phyloP scores from a whole-genome alignment of 2,113 vertebrate species.

The Pipra filicauda region DNA sequence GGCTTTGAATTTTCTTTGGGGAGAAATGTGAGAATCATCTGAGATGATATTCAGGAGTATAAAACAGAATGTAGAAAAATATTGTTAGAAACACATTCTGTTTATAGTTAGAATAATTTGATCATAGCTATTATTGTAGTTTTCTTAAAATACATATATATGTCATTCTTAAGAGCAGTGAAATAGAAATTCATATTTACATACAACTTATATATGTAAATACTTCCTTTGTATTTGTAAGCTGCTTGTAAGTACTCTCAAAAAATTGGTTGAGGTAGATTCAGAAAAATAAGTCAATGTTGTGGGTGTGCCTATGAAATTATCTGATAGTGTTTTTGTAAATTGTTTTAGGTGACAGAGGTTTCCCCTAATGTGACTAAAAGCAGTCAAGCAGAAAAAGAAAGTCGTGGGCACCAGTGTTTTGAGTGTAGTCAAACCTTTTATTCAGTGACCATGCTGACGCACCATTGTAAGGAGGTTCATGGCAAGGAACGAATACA shows the following conservation, averaged over 20 bases:
- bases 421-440: conserved; percentile 87
- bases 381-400: conserved; percentile 72
- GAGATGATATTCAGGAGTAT: not conserved
- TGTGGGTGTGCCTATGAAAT: not conserved
- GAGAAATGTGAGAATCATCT: not conserved
- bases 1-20: not conserved
- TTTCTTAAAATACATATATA: not conserved
- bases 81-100: rapidly evolving
- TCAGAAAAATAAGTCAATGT: not conserved
- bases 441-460: conserved; percentile 81
- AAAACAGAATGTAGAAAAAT: not conserved
- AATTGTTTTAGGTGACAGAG: conserved; percentile 74
- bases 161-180: not conserved
- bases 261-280: not conserved
- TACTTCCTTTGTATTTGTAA: not conserved
- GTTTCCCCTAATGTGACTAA: conserved; percentile 73
- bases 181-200: not conserved
- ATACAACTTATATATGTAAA: not conserved
- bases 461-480: conserved; percentile 83
- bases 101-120: not conserved
- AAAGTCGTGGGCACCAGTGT: conserved; percentile 82
- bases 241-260: not conserved
- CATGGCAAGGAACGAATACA: conserved; percentile 92
- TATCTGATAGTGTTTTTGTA: not conserved
- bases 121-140: not conserved